Conservation (phyloP, 2,113 vertebrate species). For the Actinemys pallida region DNA sequence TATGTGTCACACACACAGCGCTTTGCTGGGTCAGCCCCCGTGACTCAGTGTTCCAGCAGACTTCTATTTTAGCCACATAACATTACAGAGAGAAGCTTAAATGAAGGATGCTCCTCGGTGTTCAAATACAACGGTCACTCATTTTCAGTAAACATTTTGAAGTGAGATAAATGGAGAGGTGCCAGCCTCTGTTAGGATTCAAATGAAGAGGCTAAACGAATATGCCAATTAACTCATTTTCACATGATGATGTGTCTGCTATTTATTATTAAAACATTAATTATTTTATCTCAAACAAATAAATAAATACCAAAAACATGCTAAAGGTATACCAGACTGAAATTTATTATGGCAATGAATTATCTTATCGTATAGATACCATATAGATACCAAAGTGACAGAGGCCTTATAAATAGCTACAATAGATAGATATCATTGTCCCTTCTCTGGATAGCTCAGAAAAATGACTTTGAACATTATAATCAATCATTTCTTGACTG, state of each 20-base stretch:
- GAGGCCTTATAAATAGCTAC: background rate
- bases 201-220: background rate
- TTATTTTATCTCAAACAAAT: slow-evolving; percentile 48
- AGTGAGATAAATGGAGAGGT: background rate
- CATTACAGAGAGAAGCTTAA: background rate
- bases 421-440: background rate
- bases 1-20: slow-evolving; percentile 79
- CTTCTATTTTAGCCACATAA: background rate
- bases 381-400: background rate
- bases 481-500: background rate
- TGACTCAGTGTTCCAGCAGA: slow-evolving; percentile 80
- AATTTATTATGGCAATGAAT: background rate
- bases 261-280: background rate
- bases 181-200: background rate
- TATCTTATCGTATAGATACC: background rate
- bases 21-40: slow-evolving; percentile 86
- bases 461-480: background rate
- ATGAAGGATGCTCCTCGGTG: background rate
- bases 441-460: background rate
- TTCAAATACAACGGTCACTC: background rate
- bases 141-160: background rate
- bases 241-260: background rate
- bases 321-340: slow-evolving; percentile 12
- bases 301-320: background rate
- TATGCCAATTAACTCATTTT: background rate